Percentiles rank a stretch among this genome's conserved stretches.
phyloP scores from a whole-genome alignment of 1,140 invertebrate genomes.

The Augochlora pura region DNA sequence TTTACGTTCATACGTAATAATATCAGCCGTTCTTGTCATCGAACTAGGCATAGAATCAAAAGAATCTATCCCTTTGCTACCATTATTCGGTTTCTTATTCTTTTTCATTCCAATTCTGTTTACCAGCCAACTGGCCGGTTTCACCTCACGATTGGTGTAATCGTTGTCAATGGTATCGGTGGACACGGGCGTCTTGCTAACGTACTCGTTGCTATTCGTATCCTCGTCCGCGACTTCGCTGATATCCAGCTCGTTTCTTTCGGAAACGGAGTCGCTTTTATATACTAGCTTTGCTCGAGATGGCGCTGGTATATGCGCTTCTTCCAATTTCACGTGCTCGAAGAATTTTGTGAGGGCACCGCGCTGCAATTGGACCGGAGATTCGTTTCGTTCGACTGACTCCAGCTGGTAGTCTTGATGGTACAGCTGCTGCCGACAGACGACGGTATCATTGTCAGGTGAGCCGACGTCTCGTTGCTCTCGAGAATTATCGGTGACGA shows the following conservation, averaged over 20 bases:
- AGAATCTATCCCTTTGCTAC: constrained; percentile 4
- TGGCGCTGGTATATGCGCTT: constrained; percentile 80
- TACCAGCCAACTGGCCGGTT: constrained; percentile 11
- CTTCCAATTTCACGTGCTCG: constrained; percentile 80
- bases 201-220: constrained; percentile 20
- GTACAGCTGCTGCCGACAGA: constrained; percentile 44
- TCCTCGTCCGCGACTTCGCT: constrained; percentile 42
- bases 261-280: constrained; percentile 31
- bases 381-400: constrained; percentile 52
- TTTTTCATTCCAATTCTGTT: background rate
- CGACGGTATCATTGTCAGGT: constrained; percentile 49
- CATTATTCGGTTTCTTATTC: background rate
- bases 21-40: background rate
- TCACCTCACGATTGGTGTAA: background rate
- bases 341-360: constrained; percentile 59
- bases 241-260: constrained; percentile 36
- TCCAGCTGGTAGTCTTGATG: constrained; percentile 44
- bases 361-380: constrained; percentile 53
- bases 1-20: constrained; percentile 36
- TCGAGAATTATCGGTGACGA: constrained; percentile 69
- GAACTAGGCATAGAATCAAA: background rate
- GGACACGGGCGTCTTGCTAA: constrained; percentile 16
- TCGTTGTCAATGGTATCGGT: constrained; percentile 11
- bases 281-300: constrained; percentile 75
- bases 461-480: constrained; percentile 53